Conservation (phyloP, 2,113 vertebrate species). For the Poeciliopsis turrubarensis region DNA sequence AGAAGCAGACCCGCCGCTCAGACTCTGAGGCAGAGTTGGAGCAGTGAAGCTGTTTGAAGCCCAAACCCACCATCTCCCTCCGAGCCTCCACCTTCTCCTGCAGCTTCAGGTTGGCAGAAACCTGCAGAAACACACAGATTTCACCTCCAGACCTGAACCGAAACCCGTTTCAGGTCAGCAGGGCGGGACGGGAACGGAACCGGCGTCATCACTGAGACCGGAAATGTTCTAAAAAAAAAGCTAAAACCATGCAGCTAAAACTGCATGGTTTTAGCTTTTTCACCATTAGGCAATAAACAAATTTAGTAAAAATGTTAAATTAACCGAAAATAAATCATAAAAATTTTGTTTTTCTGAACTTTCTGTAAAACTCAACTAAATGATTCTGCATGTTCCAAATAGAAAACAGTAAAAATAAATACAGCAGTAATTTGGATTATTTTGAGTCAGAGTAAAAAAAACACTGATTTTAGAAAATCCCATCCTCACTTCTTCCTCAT, state of each 20-base stretch:
- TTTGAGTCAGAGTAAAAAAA: too few relatives aligned
- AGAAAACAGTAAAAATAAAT: too few relatives aligned
- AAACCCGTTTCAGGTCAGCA: not conserved
- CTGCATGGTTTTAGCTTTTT: not conserved
- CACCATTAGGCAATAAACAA: not conserved
- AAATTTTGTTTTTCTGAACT: too few relatives aligned
- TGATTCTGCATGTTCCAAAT: too few relatives aligned
- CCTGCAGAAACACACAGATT: slow-evolving; percentile 72
- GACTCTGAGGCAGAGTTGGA: not conserved
- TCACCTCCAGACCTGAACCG: not conserved
- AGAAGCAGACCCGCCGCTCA: not conserved
- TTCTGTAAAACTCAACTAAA: too few relatives aligned
- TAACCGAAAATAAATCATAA: too few relatives aligned
- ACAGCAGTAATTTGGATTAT: too few relatives aligned
- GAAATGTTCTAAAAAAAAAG: too few relatives aligned
- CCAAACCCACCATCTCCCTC: slow-evolving; percentile 87
- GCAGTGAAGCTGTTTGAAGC: not conserved
- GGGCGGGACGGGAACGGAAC: not conserved
- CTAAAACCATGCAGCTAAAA: too few relatives aligned
- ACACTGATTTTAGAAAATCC: too few relatives aligned
- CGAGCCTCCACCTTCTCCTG: slow-evolving; percentile 93
- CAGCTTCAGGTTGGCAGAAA: slow-evolving; percentile 94
- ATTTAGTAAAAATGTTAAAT: too few relatives aligned
- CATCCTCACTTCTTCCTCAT: too few relatives aligned
- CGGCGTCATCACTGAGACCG: not conserved